These are phyloP conservation scores for Pyxicephalus adspersus DNA, from an alignment of 2,113 vertebrate genomes.

Conservation along the genomic window DNA sequence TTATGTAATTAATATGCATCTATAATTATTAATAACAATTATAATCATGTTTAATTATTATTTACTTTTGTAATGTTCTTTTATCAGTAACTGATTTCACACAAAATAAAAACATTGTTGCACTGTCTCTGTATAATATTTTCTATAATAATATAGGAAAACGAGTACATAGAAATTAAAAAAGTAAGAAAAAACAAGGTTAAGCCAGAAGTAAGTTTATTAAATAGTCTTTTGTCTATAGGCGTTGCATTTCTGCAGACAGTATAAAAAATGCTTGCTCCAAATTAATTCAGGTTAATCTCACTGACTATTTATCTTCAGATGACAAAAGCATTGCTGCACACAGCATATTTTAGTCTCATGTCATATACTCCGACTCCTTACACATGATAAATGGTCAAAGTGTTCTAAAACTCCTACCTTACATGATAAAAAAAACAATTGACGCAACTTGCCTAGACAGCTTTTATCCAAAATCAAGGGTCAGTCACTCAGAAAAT, in stretches of 20 bases:
- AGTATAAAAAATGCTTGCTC: conserved; percentile 20
- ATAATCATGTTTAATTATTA: too few species aligned
- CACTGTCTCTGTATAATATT: too few species aligned
- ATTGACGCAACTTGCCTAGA: not conserved
- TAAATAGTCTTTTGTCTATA: conserved; percentile 28
- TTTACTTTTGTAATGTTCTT: too few species aligned
- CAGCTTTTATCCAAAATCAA: not conserved
- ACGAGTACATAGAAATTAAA: not conserved
- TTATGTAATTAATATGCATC: too few species aligned
- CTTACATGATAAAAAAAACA: conserved; percentile 6
- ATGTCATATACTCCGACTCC: conserved; percentile 20
- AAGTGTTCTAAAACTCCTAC: conserved; percentile 22
- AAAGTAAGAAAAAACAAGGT: not conserved
- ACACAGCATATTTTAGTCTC: conserved; percentile 36
- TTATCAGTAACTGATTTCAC: too few species aligned
- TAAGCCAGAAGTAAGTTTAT: not conserved
- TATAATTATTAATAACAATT: too few species aligned
- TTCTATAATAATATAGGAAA: too few species aligned
- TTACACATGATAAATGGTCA: conserved; percentile 31
- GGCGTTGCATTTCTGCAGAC: not conserved
- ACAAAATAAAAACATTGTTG: too few species aligned
- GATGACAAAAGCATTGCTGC: conserved; percentile 34
- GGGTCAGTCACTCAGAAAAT: too few species aligned
- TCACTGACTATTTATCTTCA: conserved; percentile 29
- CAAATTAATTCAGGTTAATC: conserved; percentile 46